Evolutionary conservation across 2,113 vertebrate species (phyloP).

Genomic region (Hyperoodon ampullatus): DNA sequence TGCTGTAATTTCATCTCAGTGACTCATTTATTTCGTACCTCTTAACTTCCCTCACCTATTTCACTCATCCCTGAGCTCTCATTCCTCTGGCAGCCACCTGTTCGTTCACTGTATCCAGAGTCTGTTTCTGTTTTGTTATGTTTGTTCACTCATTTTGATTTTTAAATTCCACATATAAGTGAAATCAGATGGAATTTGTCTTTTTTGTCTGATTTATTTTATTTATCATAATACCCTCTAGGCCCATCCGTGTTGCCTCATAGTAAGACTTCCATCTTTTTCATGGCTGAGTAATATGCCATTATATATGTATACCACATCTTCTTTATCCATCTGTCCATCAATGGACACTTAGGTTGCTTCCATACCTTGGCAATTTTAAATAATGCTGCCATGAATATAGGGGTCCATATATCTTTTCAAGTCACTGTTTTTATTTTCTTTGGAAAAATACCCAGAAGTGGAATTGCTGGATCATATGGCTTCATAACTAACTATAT

Average conservation of each 20-base stretch:
- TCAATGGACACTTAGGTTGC: neutral
- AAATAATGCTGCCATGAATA: neutral
- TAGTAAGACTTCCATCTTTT: neutral
- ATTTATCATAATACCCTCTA: neutral
- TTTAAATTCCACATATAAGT: neutral
- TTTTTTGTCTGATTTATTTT: neutral
- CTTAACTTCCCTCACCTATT: neutral
- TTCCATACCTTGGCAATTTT: neutral
- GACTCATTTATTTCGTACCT: neutral
- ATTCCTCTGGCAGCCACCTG: neutral
- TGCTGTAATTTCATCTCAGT: neutral
- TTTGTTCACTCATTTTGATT: neutral
- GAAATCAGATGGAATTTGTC: neutral
- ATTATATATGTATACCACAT: neutral
- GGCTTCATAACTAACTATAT: neutral
- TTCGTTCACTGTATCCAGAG: neutral
- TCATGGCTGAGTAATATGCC: neutral
- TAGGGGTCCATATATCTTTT: neutral
- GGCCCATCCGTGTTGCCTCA: neutral
- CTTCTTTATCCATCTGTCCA: neutral
- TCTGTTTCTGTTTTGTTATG: neutral
- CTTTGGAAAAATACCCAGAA: neutral
- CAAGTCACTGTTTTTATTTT: neutral
- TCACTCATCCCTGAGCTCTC: neutral
- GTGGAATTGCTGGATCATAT: neutral